Evolutionary conservation across 1,140 invertebrate genomes (phyloP).

Genomic region (Probaryconus sp.): DNA sequence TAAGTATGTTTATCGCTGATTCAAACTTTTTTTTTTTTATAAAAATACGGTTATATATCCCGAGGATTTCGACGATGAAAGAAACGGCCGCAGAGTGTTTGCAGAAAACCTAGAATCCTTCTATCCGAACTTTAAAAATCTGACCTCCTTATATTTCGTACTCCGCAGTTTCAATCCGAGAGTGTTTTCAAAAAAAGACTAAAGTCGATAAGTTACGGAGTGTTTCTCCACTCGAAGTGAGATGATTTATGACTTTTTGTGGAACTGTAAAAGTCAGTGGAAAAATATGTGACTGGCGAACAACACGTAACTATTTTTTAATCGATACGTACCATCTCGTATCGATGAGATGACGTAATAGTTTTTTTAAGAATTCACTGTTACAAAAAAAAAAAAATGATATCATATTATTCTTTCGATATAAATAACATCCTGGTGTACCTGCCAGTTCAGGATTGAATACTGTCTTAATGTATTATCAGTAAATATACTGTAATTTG

Average conservation of each 20-base stretch:
- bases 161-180: constrained; percentile 8
- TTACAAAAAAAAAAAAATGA: not conserved
- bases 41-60: too few species aligned
- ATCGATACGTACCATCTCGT: too few species aligned
- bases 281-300: not conserved
- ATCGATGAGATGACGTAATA: too few species aligned
- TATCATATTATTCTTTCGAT: not conserved
- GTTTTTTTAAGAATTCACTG: too few species aligned
- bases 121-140: constrained; percentile 24
- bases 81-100: constrained; percentile 33
- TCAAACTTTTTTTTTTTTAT: too few species aligned
- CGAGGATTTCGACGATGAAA: constrained; percentile 40
- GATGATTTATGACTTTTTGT: constrained; percentile 10
- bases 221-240: constrained; percentile 17
- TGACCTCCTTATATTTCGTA: constrained; percentile 21
- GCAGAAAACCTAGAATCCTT: constrained; percentile 32
- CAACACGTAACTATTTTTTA: too few species aligned
- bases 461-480: constrained; percentile 60
- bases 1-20: too few species aligned
- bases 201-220: constrained; percentile 21
- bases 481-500: constrained; percentile 63
- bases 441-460: constrained; percentile 33
- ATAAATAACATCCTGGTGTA: constrained; percentile 24
- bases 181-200: constrained; percentile 9
- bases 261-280: too few species aligned